Evolutionary conservation across 1,140 invertebrate genomes (phyloP), one percentile per base, ranked within the genome.

Genomic region (Atopsyche davidsoni): DNA sequence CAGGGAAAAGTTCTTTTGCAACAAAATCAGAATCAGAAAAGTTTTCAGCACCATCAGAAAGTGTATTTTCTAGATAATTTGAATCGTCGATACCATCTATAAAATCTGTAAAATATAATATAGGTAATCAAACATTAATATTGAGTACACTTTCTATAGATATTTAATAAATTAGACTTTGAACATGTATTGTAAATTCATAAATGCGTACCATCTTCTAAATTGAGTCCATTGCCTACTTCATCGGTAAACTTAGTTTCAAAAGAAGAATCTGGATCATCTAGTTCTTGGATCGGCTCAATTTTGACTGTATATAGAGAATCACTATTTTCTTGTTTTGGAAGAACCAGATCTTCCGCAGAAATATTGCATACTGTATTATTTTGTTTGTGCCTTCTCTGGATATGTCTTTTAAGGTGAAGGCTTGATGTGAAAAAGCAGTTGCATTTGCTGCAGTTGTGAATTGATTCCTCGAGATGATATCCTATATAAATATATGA

Each of bases 361-460:
- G 36, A 7, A 21, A 9, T 18, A 23, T 39, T 24, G 6, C 35
- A 18, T 6, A 11, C 9, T 22, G n/a, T n/a, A n/a, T 16, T 39
- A 11, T 42, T 17, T 4, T 10, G 13, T 19, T 24, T 2, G 32
- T 56, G 49, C 23, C 17, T 45, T 22, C 28, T 53, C 35, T 57
- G 42, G 7, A 44, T 36, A 24, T 56, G 54, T 14, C 45, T 47
- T 22, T 49, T 56, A 7, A 56, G 40, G 36, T 57, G 50, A 18
- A 57, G 42, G 41, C 50, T 57, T 7, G 50, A 25, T 1, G 50
- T 53, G 23, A 53, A 57, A 46, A 49, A 57, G 19, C 55, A 57
- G 17, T 46, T 49, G 21, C 55, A 57, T 19, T 19, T n/a, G 2
- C 21, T 21, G 36, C 55, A 57, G 45, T 53, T 31, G 17, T 49